Conservation (phyloP, 2,113 vertebrate species). For the Callithrix jacchus region DNA sequence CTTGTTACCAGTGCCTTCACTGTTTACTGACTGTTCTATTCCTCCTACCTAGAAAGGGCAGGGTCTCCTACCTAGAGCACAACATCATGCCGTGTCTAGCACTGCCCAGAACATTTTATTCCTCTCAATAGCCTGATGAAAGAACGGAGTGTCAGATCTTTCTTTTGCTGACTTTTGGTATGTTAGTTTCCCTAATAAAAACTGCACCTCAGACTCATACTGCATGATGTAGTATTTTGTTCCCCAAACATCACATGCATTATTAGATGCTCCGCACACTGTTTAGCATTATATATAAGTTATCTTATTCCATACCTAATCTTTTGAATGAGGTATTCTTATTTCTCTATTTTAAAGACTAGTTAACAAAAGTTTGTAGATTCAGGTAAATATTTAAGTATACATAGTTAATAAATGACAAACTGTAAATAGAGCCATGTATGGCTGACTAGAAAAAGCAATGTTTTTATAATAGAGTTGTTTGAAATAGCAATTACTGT, state of each 20-base stretch:
- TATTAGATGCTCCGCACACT: neutral
- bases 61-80: neutral
- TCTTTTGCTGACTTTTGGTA: neutral
- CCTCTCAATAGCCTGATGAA: neutral
- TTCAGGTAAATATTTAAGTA: neutral
- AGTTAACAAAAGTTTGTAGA: neutral
- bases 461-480: neutral
- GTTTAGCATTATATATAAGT: neutral
- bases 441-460: neutral
- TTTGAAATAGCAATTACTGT: neutral
- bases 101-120: neutral
- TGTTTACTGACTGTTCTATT: neutral
- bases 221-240: neutral
- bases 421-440: neutral
- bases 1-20: neutral
- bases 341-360: neutral
- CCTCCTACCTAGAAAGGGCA: neutral
- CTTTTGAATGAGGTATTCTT: neutral
- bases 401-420: neutral
- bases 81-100: neutral
- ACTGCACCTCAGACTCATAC: neutral
- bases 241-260: neutral
- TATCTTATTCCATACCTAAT: neutral
- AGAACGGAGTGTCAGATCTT: neutral
- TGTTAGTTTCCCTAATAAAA: neutral